Conservation (phyloP, 2,797 vertebrate species). For the Balearica regulorum region DNA sequence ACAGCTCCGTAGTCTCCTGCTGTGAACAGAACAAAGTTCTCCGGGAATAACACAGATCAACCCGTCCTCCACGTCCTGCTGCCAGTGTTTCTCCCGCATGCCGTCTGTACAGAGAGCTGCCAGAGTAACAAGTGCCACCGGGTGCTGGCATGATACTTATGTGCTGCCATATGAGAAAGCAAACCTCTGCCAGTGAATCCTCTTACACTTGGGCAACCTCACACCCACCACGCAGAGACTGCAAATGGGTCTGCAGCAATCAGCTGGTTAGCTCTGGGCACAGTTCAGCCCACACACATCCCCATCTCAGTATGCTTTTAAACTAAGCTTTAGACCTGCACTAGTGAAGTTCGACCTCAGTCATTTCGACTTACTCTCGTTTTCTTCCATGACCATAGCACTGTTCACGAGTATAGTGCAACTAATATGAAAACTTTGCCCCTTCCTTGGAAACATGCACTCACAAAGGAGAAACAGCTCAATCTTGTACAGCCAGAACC, state of each 20-base stretch:
- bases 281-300: neutral
- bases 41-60: neutral
- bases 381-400: rapidly evolving
- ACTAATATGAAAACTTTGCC: neutral
- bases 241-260: neutral
- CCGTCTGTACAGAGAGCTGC: neutral
- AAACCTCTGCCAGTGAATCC: neutral
- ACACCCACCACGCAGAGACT: neutral
- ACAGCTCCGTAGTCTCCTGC: neutral
- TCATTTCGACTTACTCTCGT: neutral
- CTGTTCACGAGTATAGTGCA: neutral
- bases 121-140: rapidly evolving
- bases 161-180: rapidly evolving
- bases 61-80: neutral
- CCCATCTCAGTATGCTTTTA: neutral
- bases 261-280: no score
- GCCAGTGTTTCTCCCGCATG: neutral
- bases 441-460: neutral
- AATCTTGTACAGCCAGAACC: constrained; percentile 1
- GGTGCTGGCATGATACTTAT: rapidly evolving
- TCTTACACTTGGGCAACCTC: neutral
- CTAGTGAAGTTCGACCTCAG: neutral
- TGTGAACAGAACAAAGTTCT: neutral
- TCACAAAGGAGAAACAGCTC: constrained; percentile 1
- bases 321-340: neutral